Evolutionary conservation across 92 coral and sea anemone genomes (phyloP).

Genomic region (Anthopleura xanthogrammica): DNA sequence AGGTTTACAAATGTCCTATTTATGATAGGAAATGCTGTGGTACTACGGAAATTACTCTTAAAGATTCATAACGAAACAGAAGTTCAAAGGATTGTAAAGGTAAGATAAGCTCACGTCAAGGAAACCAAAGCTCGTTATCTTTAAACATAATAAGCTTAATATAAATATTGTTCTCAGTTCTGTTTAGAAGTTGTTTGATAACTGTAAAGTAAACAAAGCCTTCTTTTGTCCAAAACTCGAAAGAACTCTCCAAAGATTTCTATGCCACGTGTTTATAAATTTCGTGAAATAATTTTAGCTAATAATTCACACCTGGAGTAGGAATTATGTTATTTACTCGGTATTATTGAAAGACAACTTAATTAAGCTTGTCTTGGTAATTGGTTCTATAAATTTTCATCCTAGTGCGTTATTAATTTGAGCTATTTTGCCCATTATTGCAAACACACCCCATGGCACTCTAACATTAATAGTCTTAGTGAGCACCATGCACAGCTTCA

Average conservation of each 20-base stretch:
- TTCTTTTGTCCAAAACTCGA: background rate
- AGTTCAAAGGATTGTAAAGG: constrained; percentile 18
- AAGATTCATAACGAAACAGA: constrained; percentile 31
- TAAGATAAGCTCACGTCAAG: background rate
- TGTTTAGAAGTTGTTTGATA: background rate
- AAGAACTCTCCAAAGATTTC: background rate
- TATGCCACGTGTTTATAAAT: background rate
- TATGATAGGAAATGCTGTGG: constrained; percentile 73
- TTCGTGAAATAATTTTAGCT: background rate
- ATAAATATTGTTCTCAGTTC: background rate
- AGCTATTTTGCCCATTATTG: background rate
- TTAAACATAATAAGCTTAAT: background rate
- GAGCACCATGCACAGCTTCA: background rate
- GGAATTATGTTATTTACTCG: background rate
- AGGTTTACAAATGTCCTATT: constrained; percentile 74
- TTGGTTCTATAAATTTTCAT: background rate
- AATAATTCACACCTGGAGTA: background rate
- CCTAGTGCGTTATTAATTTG: background rate
- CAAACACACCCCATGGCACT: background rate
- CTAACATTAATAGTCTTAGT: background rate
- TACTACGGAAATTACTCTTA: constrained; percentile 65
- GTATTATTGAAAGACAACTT: background rate
- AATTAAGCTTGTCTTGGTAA: background rate
- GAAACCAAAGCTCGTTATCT: background rate
- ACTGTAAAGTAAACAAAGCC: background rate